Conservation (phyloP, 35 echinoderm and acorn worm genomes). For the Hemicentrotus pulcherrimus region DNA sequence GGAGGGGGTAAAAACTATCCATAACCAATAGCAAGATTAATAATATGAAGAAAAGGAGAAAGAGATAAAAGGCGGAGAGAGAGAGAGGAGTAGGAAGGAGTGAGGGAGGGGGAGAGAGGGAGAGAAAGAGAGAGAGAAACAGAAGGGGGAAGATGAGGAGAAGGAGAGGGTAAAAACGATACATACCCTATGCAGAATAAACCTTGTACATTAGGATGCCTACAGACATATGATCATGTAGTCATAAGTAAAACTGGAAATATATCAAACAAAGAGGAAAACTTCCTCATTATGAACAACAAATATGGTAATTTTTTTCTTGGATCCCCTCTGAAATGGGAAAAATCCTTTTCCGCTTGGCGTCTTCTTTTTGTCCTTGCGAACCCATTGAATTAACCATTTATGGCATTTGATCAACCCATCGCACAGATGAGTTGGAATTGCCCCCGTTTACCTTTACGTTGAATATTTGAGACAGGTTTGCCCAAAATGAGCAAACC, state of each 20-base stretch:
- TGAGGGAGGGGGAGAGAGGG: neutral
- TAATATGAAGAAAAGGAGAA: too few species aligned
- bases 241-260: too few species aligned
- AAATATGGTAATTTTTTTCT: too few species aligned
- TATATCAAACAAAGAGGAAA: too few species aligned
- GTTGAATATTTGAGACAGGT: neutral
- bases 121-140: neutral
- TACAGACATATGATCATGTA: too few species aligned
- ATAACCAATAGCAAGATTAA: too few species aligned
- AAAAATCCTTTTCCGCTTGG: too few species aligned
- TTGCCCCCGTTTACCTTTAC: neutral
- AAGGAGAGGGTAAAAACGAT: neutral
- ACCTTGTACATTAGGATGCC: too few species aligned
- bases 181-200: too few species aligned
- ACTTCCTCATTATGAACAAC: too few species aligned
- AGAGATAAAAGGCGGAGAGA: neutral
- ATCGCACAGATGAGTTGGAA: neutral
- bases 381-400: neutral
- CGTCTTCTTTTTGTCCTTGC: too few species aligned
- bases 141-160: neutral
- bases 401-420: neutral
- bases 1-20: neutral
- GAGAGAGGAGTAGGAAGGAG: neutral
- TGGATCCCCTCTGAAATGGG: too few species aligned
- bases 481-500: neutral